A percentile compares a stretch with the other conserved stretches of the same genome.
These are phyloP conservation scores for Micrasema longulum DNA, from an alignment of 1,140 invertebrate genomes.

Conservation along the genomic window DNA sequence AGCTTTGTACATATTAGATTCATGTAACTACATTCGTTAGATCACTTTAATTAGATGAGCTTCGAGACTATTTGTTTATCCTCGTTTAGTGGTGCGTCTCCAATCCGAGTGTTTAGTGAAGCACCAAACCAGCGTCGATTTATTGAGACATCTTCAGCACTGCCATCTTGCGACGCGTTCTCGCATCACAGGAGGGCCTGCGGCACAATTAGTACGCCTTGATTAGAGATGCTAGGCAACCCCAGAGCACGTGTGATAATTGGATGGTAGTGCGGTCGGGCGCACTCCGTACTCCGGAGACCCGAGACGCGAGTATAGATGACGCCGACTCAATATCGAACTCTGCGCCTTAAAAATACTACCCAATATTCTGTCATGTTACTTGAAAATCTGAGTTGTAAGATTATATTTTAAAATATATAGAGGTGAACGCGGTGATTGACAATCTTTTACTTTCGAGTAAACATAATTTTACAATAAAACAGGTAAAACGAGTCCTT, in stretches of 20 bases:
- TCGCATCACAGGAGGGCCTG: constrained; percentile 15
- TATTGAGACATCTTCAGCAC: constrained; percentile 22
- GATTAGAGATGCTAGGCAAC: constrained; percentile 39
- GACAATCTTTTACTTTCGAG: too few relatives aligned
- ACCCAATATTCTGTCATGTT: too few relatives aligned
- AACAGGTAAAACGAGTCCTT: too few relatives aligned
- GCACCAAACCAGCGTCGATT: constrained; percentile 34
- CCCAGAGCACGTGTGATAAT: constrained; percentile 41
- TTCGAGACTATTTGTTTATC: constrained; percentile 32
- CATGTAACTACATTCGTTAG: not conserved
- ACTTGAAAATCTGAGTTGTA: too few relatives aligned
- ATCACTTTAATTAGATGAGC: constrained; percentile 22
- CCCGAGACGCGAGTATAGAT: too few relatives aligned
- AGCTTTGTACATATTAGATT: constrained; percentile 5
- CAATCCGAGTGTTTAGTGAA: constrained; percentile 36
- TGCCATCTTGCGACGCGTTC: constrained; percentile 45
- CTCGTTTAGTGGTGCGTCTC: constrained; percentile 8
- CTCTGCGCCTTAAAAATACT: too few relatives aligned
- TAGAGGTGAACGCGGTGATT: too few relatives aligned
- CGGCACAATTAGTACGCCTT: constrained; percentile 42
- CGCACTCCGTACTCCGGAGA: not conserved
- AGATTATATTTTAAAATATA: too few relatives aligned
- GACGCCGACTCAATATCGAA: too few relatives aligned
- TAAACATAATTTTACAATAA: too few relatives aligned
- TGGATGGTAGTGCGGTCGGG: constrained; percentile 31